Base-by-base conservation (phyloP, 37 sponge, comb jelly and placozoan species). In the Diacarnus erythraeanus region DNA sequence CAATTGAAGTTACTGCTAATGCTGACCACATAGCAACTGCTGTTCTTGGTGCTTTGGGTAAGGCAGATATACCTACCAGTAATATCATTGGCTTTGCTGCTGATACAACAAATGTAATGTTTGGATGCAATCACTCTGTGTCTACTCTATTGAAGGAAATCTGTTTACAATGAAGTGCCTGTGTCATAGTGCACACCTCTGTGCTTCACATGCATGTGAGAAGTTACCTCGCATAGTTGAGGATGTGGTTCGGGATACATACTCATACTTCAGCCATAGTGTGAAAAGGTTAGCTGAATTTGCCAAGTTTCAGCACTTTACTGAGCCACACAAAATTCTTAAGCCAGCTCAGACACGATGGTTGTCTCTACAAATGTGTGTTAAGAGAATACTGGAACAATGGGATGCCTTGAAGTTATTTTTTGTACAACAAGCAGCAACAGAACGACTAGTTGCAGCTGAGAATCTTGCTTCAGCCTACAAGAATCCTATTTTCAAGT, bases 1-100 rank as follows among this genome's bases (percentile, higher is more conserved):
- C n/a, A 21, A 41, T 25, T 77, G 40, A 25, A 77, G 38, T 64
- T 68, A 66, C 64, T 23, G 64, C 64, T 63, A 8, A 9, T 63
- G 64, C 15, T 63, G 64, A 9, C 25, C 6, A n/a, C 64, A 63
- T 63, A 63, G n/a, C 15, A 17, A n/a, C n/a, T n/a, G n/a, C n/a
- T n/a, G n/a, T n/a, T n/a, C 25, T 63, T 23, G 64, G 25, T 20
- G n/a, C 6, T 6, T 39, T 64, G 2, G 41, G 37, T 22, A 70
- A 42, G 38, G 82, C 31, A 31, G 9, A 2, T 1, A 71, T 71
- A n/a, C 72, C 72, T 38, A 17, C 22, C 27, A 57, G 37, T 15
- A 71, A 71, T 51, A 70, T 81, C n/a, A 71, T 71, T 36, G 82
- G 82, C 6, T 81, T 81, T 23, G 73, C 82, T 15, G 82, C 82